Percentiles rank a stretch among this genome's conserved stretches.
Evolutionary conservation across 2,888 invertebrate species (phyloP).

Genomic region (Melieria omissa): DNA sequence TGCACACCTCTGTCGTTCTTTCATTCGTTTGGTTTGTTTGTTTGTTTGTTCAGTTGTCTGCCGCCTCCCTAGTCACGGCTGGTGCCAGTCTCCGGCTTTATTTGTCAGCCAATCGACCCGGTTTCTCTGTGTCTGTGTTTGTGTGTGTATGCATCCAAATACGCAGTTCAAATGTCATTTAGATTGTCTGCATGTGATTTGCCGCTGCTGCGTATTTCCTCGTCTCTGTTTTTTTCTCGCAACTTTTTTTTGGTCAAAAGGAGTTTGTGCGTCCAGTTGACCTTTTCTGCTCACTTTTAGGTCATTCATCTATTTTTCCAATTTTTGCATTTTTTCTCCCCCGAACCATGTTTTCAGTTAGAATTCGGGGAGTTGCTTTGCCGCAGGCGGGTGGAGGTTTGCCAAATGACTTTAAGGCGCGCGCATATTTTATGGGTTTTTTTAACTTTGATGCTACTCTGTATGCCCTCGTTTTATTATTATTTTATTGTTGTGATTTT

Average conservation of each 20-base stretch:
- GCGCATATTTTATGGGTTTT: too few relatives aligned
- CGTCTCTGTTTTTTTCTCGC: background rate
- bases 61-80: background rate
- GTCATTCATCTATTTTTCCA: conserved; percentile 20
- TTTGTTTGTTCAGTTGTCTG: conserved; percentile 1
- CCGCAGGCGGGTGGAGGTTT: background rate
- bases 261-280: background rate
- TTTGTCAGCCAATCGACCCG: background rate
- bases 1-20: background rate
- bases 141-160: conserved; percentile 18
- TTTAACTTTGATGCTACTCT: too few relatives aligned
- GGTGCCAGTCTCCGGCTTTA: background rate
- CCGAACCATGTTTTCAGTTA: too few relatives aligned
- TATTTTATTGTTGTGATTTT: too few relatives aligned
- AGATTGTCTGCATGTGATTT: conserved; percentile 27
- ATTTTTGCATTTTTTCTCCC: background rate
- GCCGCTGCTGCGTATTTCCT: conserved; percentile 1
- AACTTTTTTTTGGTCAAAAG: background rate
- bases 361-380: background rate
- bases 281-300: conserved; percentile 26
- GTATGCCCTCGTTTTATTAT: too few relatives aligned
- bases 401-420: background rate
- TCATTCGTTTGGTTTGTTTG: background rate
- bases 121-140: conserved; percentile 20
- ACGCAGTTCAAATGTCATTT: conserved; percentile 24